Base-by-base conservation (phyloP, 2,113 vertebrate genomes). In the Corapipo altera region DNA sequence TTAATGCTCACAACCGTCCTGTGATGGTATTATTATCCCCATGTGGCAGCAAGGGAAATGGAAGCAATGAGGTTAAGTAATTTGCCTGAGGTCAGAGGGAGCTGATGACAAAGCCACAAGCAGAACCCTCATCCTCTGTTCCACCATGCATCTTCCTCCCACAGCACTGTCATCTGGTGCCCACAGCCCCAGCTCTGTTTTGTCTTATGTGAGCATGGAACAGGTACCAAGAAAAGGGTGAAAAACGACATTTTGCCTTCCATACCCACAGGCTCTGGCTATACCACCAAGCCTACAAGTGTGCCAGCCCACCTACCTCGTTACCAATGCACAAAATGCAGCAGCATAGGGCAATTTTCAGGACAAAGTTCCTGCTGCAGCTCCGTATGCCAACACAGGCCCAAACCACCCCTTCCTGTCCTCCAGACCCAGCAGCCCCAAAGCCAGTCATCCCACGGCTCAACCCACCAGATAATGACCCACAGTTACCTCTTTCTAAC, bases 1-100 rank as follows among this genome's bases (percentile, higher is more conserved):
- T 97, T 96, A 96, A 95, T 94, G 65, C 94, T 97, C 93, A 87
- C 82, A 95, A 82, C 83, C 55, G 15, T 87, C 79, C 76, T 76
- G 61, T 58, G 73, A 86, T 94, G 84, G 35, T 82, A 92, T 96
- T 95, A 94, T 94, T 96, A 87, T 93, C 86, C 84, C 80, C 91
- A 94, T 93, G 95, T 96, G 94, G 89, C 85, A 86, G 55, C 70
- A 79, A 66, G 73, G 89, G 87, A 96, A 96, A 90, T 88, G 70
- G 94, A 93, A 95, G 91, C 92, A 86, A 52, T 51, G 77, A 95
- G 88, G 87, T 92, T 95, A 93, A 91, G 69, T 44, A 84, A 96
- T 94, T 94, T 95, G 89, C 75, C 67, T 80, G 87, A 93, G 95
- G 93, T 93, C 84, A 85, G 81, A 82, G 62, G 66, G 79, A 96